phyloP scores from a whole-genome alignment of 2,888 invertebrate species.

The Polydrusus cervinus region DNA sequence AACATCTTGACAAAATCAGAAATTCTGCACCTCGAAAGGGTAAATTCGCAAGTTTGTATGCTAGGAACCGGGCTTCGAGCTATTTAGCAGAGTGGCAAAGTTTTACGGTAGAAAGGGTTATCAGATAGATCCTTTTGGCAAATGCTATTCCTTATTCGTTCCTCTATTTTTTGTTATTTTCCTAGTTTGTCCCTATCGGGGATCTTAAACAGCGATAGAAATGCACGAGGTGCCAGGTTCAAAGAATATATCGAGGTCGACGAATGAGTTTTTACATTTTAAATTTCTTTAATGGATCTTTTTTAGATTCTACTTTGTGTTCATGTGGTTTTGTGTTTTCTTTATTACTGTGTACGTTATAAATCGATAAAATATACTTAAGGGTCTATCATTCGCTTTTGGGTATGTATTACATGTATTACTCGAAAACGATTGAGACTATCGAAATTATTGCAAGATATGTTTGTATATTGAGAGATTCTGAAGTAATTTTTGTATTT shows the following conservation, averaged over 20 bases:
- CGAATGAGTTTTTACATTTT: background rate
- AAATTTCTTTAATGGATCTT: background rate
- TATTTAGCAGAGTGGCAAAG: slow-evolving; percentile 46
- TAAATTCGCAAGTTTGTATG: slow-evolving; percentile 47
- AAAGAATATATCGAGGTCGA: background rate
- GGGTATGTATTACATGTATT: no score
- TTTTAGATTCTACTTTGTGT: background rate
- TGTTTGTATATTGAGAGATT: no score
- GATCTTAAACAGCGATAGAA: slow-evolving; percentile 9
- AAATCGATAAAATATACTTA: no score
- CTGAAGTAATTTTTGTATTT: no score
- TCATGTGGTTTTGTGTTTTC: background rate
- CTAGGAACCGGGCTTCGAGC: slow-evolving; percentile 20
- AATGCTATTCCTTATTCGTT: slow-evolving; percentile 16
- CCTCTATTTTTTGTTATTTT: slow-evolving; percentile 17
- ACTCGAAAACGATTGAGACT: no score
- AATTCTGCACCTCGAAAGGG: slow-evolving; percentile 5
- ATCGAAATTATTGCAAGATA: no score
- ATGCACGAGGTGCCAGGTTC: background rate
- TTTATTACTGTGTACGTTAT: no score
- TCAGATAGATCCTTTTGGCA: slow-evolving; percentile 31
- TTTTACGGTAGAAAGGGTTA: slow-evolving; percentile 48
- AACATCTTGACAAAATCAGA: slow-evolving; percentile 38
- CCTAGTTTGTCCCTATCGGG: slow-evolving; percentile 11
- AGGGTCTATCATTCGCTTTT: no score